Conservation (phyloP, 2,113 vertebrate genomes). For the Sakesphorus luctuosus region DNA sequence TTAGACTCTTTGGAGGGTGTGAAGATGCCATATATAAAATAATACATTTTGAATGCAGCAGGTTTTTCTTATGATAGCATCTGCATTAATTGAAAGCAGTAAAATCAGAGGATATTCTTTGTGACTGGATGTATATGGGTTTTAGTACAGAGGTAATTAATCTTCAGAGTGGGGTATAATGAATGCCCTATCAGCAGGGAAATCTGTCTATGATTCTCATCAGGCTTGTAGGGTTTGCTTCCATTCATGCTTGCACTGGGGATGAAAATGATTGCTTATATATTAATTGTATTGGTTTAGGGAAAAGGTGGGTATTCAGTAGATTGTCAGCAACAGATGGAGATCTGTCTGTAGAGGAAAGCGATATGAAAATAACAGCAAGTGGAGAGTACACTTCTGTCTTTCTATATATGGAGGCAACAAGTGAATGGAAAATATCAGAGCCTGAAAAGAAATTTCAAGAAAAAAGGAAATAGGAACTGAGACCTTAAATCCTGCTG, state of each 20-base stretch:
- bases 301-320: neutral
- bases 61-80: neutral
- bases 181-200: neutral
- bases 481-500: neutral
- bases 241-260: neutral
- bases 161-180: neutral
- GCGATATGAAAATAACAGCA: neutral
- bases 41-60: neutral
- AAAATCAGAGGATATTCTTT: neutral
- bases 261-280: neutral
- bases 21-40: neutral
- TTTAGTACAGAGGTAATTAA: neutral
- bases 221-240: neutral
- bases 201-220: neutral
- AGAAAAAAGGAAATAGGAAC: neutral
- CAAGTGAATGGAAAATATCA: neutral
- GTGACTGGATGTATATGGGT: neutral
- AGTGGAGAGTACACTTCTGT: neutral
- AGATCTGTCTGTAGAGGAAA: neutral
- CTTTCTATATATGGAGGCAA: neutral
- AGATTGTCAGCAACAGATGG: neutral
- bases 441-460: neutral
- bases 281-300: neutral
- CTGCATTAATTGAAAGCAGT: neutral
- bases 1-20: neutral